Base-by-base conservation (phyloP, 2,113 vertebrate species). In the Heterotilapia buettikoferi region DNA sequence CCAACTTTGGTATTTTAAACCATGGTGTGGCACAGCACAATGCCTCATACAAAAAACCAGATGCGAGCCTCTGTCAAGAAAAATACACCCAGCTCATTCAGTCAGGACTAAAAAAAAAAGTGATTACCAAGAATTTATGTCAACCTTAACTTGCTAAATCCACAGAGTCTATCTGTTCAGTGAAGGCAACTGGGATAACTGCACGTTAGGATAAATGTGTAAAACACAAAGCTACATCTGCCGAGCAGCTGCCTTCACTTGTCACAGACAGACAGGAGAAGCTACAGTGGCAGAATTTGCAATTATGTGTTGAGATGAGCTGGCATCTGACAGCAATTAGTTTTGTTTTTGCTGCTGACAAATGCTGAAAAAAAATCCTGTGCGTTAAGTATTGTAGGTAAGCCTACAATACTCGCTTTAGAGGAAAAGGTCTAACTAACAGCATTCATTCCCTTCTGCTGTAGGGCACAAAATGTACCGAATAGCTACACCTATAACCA, bases 391-490 rank as follows among this genome's bases (percentile, higher is more conserved):
- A 63, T 36, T 36, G 31, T 63, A 83, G 4, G 54, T 57, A 84
- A 88, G 89, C 16, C 43, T 14, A 10, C 83, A 40, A 86, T 73
- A 79, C 31, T 43, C 7, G 18, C 8, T 71, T 40, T 53, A 71
- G 71, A 45, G 52, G 88, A 86, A 85, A 83, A 50, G 5, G 31
- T 83, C 14, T 76, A 45, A 76, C 71, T 59, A 24, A 50, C 53
- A 2, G 38, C 14, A 40, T 80, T 82, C 57, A 79, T 45, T 76
- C 81, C 52, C 18, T 81, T 82, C 14, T 31, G n/a, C 84, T 81
- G 71, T 29, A 57, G 63, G 87, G 85, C 93, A 90, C 85, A 89
- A 57, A 85, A 87, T 86, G 85, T 90, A 61, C 90, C 38, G n/a
- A 78, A 84, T 85, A 57, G 52, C 84, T 40, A 9, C 59, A 40